Evolutionary conservation across 2,888 invertebrate species (phyloP), one percentile per base, ranked within the genome.

Genomic region (Tachina fera): DNA sequence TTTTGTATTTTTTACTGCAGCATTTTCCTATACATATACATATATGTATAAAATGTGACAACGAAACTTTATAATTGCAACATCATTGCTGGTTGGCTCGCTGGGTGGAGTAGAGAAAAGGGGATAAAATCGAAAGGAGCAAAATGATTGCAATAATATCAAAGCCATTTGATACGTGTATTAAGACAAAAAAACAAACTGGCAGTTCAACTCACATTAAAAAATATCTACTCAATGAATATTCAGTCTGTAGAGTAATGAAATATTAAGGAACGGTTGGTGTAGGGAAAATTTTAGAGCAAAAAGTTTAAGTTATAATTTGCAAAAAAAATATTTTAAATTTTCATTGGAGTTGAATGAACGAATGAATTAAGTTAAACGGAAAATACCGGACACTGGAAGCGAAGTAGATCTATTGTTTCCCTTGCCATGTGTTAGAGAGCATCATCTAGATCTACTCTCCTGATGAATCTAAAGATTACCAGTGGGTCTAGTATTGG

Each of bases 11-110:
- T 45, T 47, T 49, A 68, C 41, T 41, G n/a, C 16, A 51, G 16
- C 39, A 67, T 58, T 70, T 82, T 75, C 11, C 47, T 49, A n/a
- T n/a, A n/a, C n/a, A n/a, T n/a, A n/a, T n/a, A n/a, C n/a, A 56
- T 68, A 31, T 0, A 67, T 49, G 47, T 70, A 31, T 6, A 67
- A 71, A 61, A 43, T 74, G 74, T 47, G 41, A 22, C 72, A 77
- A 63, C 67, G 31, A 60, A 61, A 61, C 47, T 49, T 11, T 51
- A 75, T 82, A 79, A 79, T 82, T 86, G 82, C 85, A 79, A 75
- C 78, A 78, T 71, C 78, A 75, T 79, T 63, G 51, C 14, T 68
- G 16, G 22, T 1, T 68, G 58, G 51, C 14, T 68, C 13, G 22
- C 3, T 68, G 58, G 67, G 13, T 49, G 68, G 53, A 43, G 43